Evolutionary conservation across 37 sponge, comb jelly and placozoan genomes (phyloP).

Genomic region (Spongilla lacustris): DNA sequence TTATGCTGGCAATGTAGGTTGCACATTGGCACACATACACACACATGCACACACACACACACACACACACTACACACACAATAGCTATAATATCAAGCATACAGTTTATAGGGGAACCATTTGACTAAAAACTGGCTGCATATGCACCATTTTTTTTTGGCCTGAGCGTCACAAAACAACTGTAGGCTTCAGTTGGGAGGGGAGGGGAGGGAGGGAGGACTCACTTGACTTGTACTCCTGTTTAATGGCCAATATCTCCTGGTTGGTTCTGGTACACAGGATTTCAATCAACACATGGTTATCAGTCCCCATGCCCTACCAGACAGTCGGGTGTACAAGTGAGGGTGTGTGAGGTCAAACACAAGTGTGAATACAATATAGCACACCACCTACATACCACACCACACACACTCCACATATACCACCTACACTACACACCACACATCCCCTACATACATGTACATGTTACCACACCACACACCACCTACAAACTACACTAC

Average conservation of each 20-base stretch:
- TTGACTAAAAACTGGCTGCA: too few relatives aligned
- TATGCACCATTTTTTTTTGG: too few relatives aligned
- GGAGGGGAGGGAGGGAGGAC: not conserved
- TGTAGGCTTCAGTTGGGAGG: too few relatives aligned
- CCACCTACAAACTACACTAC: not conserved
- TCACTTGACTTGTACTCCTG: slow-evolving; percentile 70
- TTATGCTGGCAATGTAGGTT: too few relatives aligned
- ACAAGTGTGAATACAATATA: not conserved
- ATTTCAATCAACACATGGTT: slow-evolving; percentile 82
- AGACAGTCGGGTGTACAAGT: not conserved
- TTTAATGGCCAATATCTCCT: slow-evolving; percentile 66
- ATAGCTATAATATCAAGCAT: too few relatives aligned
- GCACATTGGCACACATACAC: too few relatives aligned
- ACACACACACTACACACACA: too few relatives aligned
- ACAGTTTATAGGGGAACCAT: too few relatives aligned
- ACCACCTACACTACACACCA: slow-evolving; percentile 8
- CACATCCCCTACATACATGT: not conserved
- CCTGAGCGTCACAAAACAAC: too few relatives aligned
- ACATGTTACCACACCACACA: not conserved
- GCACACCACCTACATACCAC: not conserved
- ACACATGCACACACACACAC: too few relatives aligned
- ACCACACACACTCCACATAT: slow-evolving; percentile 8
- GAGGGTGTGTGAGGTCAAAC: not conserved
- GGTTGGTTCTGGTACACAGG: slow-evolving; percentile 71
- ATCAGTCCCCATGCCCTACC: slow-evolving; percentile 84